phyloP scores from a whole-genome alignment of 2,888 invertebrate genomes.

The Gryllus longicercus region DNA sequence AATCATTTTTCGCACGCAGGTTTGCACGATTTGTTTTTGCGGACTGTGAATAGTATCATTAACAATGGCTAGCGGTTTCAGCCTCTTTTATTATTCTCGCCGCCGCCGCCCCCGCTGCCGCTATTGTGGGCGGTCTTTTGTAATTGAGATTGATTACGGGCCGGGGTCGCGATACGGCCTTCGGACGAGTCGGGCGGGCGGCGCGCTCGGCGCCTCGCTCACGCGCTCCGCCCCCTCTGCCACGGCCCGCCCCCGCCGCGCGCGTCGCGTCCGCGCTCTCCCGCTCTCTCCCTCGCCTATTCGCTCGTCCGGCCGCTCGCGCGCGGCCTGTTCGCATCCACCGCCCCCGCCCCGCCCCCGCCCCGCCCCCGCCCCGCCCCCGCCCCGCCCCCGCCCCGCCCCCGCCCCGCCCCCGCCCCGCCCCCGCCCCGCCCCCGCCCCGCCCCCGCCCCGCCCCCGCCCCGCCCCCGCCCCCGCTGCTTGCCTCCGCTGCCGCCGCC shows the following conservation, averaged over 20 bases:
- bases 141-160: slow-evolving; percentile 17
- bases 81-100: slow-evolving; percentile 8
- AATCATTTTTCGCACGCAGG: background rate
- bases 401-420: background rate
- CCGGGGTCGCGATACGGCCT: background rate
- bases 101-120: background rate
- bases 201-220: background rate
- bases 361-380: no score
- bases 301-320: background rate
- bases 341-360: background rate
- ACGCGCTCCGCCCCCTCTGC: background rate
- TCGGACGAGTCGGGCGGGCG: background rate
- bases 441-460: background rate
- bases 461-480: background rate
- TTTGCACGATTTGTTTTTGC: slow-evolving; percentile 3
- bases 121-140: slow-evolving; percentile 17
- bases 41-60: slow-evolving; percentile 17
- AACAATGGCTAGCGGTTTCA: background rate
- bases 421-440: background rate
- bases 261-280: background rate
- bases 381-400: no score
- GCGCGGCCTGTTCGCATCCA: background rate
- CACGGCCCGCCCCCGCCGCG: background rate
- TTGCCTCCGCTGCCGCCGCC: background rate
- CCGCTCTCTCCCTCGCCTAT: background rate